Conservation (phyloP, 2,797 vertebrate genomes). For the Melanotaenia pygmaea region DNA sequence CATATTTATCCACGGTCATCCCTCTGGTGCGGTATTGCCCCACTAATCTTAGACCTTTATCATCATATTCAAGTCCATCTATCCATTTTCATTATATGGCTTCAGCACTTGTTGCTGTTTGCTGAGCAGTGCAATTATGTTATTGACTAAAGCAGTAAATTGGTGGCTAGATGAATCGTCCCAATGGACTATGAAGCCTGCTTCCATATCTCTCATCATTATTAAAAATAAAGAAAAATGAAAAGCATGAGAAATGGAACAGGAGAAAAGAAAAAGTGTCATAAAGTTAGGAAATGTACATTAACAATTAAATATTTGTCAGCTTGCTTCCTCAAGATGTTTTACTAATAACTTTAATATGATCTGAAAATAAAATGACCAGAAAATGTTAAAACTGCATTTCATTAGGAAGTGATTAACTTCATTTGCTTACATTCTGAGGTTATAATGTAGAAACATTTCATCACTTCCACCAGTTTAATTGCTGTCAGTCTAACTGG, state of each 20-base stretch:
- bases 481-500: slow-evolving; percentile 7
- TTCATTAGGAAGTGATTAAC: neutral
- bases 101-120: neutral
- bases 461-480: neutral
- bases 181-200: slow-evolving; percentile 37
- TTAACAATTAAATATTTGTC: neutral
- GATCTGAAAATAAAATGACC: slow-evolving; percentile 1
- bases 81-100: slow-evolving; percentile 6
- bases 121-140: slow-evolving; percentile 37
- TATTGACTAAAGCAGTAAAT: slow-evolving; percentile 57
- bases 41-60: neutral
- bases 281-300: neutral
- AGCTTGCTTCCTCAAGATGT: neutral
- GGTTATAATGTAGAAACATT: slow-evolving; percentile 1
- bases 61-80: slow-evolving; percentile 9
- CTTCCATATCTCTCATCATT: slow-evolving; percentile 28
- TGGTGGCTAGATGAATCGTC: slow-evolving; percentile 32
- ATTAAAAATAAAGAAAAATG: slow-evolving; percentile 8
- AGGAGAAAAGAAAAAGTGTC: neutral
- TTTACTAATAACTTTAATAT: neutral
- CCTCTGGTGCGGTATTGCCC: neutral
- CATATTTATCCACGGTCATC: neutral
- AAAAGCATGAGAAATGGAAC: neutral
- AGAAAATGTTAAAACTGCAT: neutral
- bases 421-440: neutral